phyloP scores from a whole-genome alignment of 1,140 invertebrate species.

The Augochlora pura region DNA sequence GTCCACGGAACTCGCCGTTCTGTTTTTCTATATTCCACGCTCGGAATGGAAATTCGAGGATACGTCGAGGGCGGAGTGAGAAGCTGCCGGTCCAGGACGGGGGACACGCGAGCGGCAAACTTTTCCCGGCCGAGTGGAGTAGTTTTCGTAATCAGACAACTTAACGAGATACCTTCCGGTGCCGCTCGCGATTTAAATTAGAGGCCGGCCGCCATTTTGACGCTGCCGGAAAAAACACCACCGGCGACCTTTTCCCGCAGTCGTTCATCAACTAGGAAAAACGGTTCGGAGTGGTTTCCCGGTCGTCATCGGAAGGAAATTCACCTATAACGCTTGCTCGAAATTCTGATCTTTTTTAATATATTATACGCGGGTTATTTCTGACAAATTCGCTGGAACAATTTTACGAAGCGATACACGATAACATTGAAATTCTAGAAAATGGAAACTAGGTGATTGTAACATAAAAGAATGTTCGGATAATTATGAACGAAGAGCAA shows the following conservation, averaged over 20 bases:
- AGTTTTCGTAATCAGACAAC: slow-evolving; percentile 38
- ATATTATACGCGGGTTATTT: background rate
- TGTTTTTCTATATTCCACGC: background rate
- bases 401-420: no score
- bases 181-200: slow-evolving; percentile 47
- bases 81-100: no score
- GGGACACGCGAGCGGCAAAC: slow-evolving; percentile 12
- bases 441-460: no score
- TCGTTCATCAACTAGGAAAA: slow-evolving; percentile 15
- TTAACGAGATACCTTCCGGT: slow-evolving; percentile 26
- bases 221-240: slow-evolving; percentile 18
- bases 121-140: slow-evolving; percentile 18
- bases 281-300: background rate
- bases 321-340: slow-evolving; percentile 16
- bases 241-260: background rate
- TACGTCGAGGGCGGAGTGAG: no score
- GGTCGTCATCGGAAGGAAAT: background rate
- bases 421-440: no score
- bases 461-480: no score
- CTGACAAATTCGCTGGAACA: no score
- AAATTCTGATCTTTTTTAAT: background rate
- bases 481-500: no score
- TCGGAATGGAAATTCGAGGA: background rate
- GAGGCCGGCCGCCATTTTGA: background rate
- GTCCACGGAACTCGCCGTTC: background rate